These are phyloP conservation scores for Nephila pilipes DNA, from an alignment of 1,140 invertebrate genomes.

Conservation along the genomic window DNA sequence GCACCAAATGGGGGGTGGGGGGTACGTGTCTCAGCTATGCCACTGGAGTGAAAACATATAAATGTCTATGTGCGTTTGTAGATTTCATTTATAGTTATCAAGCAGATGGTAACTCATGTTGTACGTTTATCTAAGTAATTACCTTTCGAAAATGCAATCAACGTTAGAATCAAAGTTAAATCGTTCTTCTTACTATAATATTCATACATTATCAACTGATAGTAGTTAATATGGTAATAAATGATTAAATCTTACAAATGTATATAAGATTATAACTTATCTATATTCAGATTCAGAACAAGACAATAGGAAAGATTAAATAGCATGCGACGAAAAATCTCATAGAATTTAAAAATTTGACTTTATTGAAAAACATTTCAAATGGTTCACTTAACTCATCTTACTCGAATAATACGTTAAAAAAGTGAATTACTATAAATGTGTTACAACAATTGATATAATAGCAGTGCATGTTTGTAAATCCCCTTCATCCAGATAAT, in stretches of 20 bases:
- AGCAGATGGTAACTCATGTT: constrained; percentile 42
- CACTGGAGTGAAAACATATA: constrained; percentile 30
- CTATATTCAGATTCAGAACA: background rate
- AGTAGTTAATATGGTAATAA: constrained; percentile 33
- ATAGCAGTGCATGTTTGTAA: constrained; percentile 41
- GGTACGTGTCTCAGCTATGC: constrained; percentile 27
- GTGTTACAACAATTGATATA: background rate
- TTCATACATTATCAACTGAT: constrained; percentile 47
- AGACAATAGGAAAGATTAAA: background rate
- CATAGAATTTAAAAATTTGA: background rate
- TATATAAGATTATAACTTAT: constrained; percentile 50
- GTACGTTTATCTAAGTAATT: constrained; percentile 63
- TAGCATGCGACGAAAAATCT: background rate
- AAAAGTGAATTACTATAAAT: background rate
- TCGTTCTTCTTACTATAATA: constrained; percentile 60
- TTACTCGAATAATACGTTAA: background rate
- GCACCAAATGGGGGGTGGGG: background rate
- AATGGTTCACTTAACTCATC: background rate
- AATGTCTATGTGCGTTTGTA: constrained; percentile 70
- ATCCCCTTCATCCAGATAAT: constrained; percentile 16
- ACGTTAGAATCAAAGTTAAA: constrained; percentile 69
- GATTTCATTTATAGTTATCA: constrained; percentile 69
- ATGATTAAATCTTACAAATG: constrained; percentile 54
- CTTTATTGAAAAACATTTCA: background rate
- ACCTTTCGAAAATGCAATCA: constrained; percentile 67